A percentile compares a stretch with the other conserved stretches of the same genome.
Conservation (phyloP, 1,140 invertebrate genomes). For the Microplitis demolitor region DNA sequence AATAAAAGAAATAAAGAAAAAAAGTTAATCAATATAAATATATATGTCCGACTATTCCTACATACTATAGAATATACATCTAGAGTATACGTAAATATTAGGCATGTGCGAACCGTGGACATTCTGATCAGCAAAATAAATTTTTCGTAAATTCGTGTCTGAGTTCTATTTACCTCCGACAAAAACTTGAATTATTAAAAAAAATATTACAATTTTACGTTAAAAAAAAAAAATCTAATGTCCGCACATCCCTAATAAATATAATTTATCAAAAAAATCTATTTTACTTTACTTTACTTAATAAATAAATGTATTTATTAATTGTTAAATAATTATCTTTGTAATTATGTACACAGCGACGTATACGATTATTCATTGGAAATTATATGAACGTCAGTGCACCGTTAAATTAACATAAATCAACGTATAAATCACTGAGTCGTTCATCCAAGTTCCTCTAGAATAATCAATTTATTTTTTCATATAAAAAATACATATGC, state of each 20-base stretch:
- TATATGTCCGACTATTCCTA: background rate
- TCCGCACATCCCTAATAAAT: too few species aligned
- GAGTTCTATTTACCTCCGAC: too few species aligned
- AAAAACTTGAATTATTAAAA: too few species aligned
- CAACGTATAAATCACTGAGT: background rate
- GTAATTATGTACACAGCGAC: slow-evolving; percentile 24
- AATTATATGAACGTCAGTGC: slow-evolving; percentile 18
- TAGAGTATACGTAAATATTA: too few species aligned
- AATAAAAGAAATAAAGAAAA: background rate
- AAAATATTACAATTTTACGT: too few species aligned
- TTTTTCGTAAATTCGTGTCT: too few species aligned
- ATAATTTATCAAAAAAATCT: slow-evolving; percentile 8
- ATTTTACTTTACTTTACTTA: slow-evolving; percentile 20
- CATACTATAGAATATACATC: slow-evolving; percentile 13
- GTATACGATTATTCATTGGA: slow-evolving; percentile 23
- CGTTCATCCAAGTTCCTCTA: slow-evolving; percentile 17
- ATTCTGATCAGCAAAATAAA: too few species aligned
- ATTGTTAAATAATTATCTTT: slow-evolving; percentile 7
- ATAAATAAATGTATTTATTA: slow-evolving; percentile 9
- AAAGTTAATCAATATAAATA: too few species aligned
- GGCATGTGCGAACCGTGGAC: too few species aligned
- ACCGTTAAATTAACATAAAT: background rate
- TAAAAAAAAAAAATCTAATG: too few species aligned
- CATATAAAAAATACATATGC: background rate
- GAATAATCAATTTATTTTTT: slow-evolving; percentile 17